Base-by-base conservation (phyloP, 1,140 invertebrate genomes). In the Drosophila orena region DNA sequence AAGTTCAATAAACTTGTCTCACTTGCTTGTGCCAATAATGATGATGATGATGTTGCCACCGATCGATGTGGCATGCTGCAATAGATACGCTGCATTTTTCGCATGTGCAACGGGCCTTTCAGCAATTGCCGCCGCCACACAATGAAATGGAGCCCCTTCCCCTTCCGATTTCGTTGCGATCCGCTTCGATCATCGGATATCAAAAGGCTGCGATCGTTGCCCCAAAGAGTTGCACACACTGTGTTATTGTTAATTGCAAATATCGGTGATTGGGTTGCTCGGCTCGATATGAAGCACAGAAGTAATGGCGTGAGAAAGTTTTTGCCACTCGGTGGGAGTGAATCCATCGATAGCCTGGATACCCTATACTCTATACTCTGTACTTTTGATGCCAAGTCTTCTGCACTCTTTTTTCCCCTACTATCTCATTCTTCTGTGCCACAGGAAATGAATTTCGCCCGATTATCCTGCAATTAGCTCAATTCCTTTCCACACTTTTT, bases 211-310 rank as follows among this genome's bases (percentile, higher is more conserved):
- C 80, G 81, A 77, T 81, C 81, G 80, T 86, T 86, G 81, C 78
- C 81, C 83, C 71, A 76, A 76, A 70, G 38, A 37, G 55, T 34
- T 56, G 34, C 47, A 38, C 43, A 40, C 30, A 1, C 5, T 43
- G 40, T 61, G 61, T 60, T 73, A 58, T 73, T 78, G 73, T 88
- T 88, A 88, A 83, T 86, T 88, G 76, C 85, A 81, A 70, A 86
- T 86, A 88, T 86, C 83, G 81, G 83, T 86, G 83, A 86, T 86
- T 88, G 83, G 83, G 81, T 86, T 85, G 80, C 55, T 61, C 40
- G 47, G 37, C 68, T 49, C 47, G 70, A 50, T 30, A 58, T 70
- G 57, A 38, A 40, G 44, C 27, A 52, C 34, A 52, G 52, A 71
- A 81, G 81, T 76, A 61, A 78, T 79, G 79, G 70, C 81, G 83